These are phyloP conservation scores for Vireo altiloquus DNA, from an alignment of 2,113 vertebrate species.

Conservation along the genomic window DNA sequence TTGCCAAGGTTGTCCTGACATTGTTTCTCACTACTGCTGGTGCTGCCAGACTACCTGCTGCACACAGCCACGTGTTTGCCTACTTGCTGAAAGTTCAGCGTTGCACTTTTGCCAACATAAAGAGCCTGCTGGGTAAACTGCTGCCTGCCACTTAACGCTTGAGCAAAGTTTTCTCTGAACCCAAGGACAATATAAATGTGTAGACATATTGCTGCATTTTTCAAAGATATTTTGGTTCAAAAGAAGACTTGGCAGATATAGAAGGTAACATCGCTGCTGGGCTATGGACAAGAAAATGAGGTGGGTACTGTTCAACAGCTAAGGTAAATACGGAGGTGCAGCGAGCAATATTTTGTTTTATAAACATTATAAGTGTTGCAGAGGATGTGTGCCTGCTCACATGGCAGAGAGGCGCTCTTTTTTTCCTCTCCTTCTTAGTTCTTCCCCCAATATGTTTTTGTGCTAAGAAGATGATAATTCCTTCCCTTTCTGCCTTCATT, in stretches of 20 bases:
- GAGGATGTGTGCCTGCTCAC: background rate
- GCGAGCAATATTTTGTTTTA: background rate
- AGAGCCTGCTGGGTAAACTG: background rate
- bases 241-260: background rate
- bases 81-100: background rate
- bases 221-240: background rate
- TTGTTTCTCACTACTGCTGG: background rate
- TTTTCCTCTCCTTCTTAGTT: background rate
- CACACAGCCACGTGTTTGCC: background rate
- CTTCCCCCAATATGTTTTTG: background rate
- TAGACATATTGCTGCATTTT: background rate
- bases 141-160: background rate
- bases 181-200: background rate
- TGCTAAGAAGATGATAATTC: rapidly evolving
- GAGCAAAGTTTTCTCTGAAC: background rate
- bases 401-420: background rate
- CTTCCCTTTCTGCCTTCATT: background rate
- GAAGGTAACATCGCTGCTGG: background rate
- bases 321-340: background rate
- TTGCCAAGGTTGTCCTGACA: background rate
- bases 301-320: background rate
- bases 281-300: constrained; percentile 30
- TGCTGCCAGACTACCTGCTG: background rate
- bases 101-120: background rate
- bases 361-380: background rate